phyloP scores from a whole-genome alignment of 37 sponge, comb jelly and placozoan genomes.

The Ephydatia muelleri region DNA sequence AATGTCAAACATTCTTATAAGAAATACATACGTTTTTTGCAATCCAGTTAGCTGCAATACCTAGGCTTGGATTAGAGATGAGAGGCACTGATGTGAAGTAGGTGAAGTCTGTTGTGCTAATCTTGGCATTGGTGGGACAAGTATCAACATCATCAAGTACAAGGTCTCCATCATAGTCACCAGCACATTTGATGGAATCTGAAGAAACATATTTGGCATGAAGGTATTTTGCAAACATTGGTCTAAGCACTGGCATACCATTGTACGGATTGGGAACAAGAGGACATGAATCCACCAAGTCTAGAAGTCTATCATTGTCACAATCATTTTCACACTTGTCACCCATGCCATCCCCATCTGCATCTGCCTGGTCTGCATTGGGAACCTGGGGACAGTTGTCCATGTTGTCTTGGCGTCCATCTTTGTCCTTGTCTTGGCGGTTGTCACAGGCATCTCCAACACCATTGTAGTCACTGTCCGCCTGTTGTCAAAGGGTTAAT shows the following conservation, averaged over 20 bases:
- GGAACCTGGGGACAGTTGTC: constrained; percentile 77
- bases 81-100: constrained; percentile 40
- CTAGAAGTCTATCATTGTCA: constrained; percentile 82
- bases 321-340: constrained; percentile 88
- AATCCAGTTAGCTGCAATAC: constrained; percentile 29
- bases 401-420: constrained; percentile 76
- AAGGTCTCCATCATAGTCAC: constrained; percentile 78
- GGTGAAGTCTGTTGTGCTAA: constrained; percentile 52
- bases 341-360: constrained; percentile 77
- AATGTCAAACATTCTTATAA: background rate
- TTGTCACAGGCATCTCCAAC: constrained; percentile 90
- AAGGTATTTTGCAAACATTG: background rate
- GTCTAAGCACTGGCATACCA: background rate
- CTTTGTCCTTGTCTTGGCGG: constrained; percentile 69
- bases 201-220: background rate
- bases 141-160: constrained; percentile 65
- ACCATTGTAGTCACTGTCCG: constrained; percentile 73
- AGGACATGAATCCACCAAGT: constrained; percentile 80
- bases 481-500: constrained; percentile 33
- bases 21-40: constrained; percentile 30
- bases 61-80: background rate
- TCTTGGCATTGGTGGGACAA: constrained; percentile 62
- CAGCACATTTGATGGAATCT: background rate
- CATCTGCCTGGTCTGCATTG: constrained; percentile 82
- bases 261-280: constrained; percentile 65